Evolutionary conservation across 2,888 invertebrate genomes (phyloP), one percentile per base, ranked within the genome.

Genomic region (Meta bourneti): DNA sequence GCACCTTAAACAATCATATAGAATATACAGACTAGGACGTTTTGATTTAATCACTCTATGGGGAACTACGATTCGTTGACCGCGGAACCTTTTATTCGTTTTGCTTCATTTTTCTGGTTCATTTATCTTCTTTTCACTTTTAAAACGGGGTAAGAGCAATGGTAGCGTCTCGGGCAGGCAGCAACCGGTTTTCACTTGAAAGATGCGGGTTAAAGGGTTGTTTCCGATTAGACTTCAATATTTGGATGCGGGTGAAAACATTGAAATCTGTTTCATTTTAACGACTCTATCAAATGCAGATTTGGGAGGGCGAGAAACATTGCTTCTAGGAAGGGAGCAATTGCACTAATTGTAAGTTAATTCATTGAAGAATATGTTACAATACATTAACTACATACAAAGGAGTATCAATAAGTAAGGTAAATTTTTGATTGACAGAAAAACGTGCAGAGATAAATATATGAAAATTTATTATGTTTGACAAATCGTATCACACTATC

Each of bases 11-110:
- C 84, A 84, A 75, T 74, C 34, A 61, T 84, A 74, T 34, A 52
- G 54, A 52, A 81, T 13, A 52, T 54, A 74, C 54, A 11, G 61
- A 11, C 61, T 61, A 54, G 79, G 74, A 75, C 8, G 74, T 20
- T 54, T 52, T 34, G 11, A 54, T 61, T 54, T 75, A 72, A 34
- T 75, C 74, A 72, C 19, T 70, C 11, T 84, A 74, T 75, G 4
- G 34, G 34, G 84, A 84, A 84, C 84, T 84, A 74, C 74, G 84
- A 84, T 34, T 84, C 54, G 61, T 61, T 84, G 54, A 61, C 54
- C 54, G 49, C 34, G 61, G 19, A 84, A 61, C 19, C 78, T 78
- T 78, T 51, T 20, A n/a, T 78, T 84, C 20, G 19, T 83, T 72
- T 81, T 72, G 61, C 61, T 61, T 19, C 71, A 51, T 72, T 20